These are phyloP conservation scores for Engystomops pustulosus DNA, from an alignment of 2,113 vertebrate genomes.

Conservation along the genomic window DNA sequence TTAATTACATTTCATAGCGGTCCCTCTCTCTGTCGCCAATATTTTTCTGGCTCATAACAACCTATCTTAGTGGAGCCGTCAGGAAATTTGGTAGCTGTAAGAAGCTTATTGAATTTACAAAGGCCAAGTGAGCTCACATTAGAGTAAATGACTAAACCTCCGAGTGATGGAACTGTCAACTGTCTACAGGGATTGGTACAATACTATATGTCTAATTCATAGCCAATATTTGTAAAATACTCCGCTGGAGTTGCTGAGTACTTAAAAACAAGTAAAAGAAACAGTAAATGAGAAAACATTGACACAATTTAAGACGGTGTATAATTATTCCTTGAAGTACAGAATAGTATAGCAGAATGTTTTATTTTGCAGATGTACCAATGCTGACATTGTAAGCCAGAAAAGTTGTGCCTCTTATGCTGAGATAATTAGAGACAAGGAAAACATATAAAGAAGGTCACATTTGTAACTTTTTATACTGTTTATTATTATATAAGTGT, in stretches of 20 bases:
- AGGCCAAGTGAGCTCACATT: constrained; percentile 31
- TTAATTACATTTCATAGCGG: constrained; percentile 31
- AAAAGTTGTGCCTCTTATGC: too few species aligned
- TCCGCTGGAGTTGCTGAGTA: not conserved
- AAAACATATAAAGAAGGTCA: too few species aligned
- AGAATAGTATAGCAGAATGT: too few species aligned
- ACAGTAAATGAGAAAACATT: not conserved
- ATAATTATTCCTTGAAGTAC: too few species aligned
- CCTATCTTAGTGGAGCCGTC: constrained; percentile 30
- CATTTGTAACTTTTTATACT: too few species aligned
- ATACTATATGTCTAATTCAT: not conserved
- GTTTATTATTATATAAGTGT: too few species aligned
- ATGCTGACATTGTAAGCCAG: too few species aligned
- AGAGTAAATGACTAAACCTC: constrained; percentile 14
- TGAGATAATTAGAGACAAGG: too few species aligned
- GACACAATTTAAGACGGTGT: not conserved
- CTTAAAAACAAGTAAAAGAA: not conserved
- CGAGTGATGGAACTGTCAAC: constrained; percentile 17
- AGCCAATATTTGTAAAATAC: constrained; percentile 25
- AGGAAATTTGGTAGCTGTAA: constrained; percentile 49
- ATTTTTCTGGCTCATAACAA: constrained; percentile 21
- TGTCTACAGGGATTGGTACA: constrained; percentile 5
- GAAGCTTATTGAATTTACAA: constrained; percentile 38
- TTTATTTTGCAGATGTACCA: too few species aligned
- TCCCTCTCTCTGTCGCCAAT: constrained; percentile 29